phyloP scores from a whole-genome alignment of 2,888 invertebrate species.

The Parnassius orleans region DNA sequence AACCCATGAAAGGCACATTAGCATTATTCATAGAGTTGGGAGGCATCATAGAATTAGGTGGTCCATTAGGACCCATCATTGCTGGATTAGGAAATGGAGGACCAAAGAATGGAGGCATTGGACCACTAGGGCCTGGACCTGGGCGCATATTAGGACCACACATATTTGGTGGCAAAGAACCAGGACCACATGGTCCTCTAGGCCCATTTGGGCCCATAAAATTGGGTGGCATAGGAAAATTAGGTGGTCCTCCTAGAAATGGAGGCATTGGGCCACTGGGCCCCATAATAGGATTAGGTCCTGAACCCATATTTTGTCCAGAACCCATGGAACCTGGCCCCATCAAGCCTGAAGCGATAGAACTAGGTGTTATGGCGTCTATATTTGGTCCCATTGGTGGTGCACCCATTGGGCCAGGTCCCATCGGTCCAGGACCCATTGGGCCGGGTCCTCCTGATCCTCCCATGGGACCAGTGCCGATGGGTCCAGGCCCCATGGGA shows the following conservation, averaged over 20 bases:
- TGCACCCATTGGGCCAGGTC: constrained; percentile 30
- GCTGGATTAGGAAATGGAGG: constrained; percentile 47
- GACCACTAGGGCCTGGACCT: constrained; percentile 47
- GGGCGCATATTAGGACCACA: constrained; percentile 44
- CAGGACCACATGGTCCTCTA: constrained; percentile 51
- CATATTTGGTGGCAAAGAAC: constrained; percentile 49
- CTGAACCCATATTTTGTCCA: constrained; percentile 39
- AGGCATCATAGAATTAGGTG: constrained; percentile 54
- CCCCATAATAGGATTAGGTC: constrained; percentile 33
- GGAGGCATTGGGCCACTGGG: constrained; percentile 48
- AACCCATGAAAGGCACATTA: constrained; percentile 62
- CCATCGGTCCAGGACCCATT: constrained; percentile 37
- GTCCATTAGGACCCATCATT: constrained; percentile 49
- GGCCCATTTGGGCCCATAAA: constrained; percentile 70
- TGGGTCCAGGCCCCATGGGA: constrained; percentile 33
- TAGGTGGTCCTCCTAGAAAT: constrained; percentile 62
- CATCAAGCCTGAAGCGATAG: constrained; percentile 24
- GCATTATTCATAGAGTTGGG: constrained; percentile 40
- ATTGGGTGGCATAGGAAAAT: constrained; percentile 65
- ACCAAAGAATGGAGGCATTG: constrained; percentile 50
- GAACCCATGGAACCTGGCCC: constrained; percentile 36
- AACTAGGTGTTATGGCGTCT: constrained; percentile 29
- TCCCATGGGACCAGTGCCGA: constrained; percentile 35
- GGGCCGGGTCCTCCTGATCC: constrained; percentile 27
- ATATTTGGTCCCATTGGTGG: constrained; percentile 18